Evolutionary conservation across 2,888 invertebrate genomes (phyloP).

Genomic region (Andrena fulva): DNA sequence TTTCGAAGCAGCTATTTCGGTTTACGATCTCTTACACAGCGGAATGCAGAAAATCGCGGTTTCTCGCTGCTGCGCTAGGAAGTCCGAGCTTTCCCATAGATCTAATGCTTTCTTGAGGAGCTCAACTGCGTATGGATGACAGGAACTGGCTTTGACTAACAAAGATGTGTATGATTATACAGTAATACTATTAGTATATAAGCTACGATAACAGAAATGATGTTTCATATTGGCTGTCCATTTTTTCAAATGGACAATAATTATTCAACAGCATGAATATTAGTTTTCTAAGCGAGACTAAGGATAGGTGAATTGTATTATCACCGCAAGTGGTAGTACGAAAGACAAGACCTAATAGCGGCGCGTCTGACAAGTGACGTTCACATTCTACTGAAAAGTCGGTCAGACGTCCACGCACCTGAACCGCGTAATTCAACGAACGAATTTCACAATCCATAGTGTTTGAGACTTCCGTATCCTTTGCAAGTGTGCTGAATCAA

Average conservation of each 20-base stretch:
- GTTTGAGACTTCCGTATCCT: neutral
- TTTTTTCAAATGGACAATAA: neutral
- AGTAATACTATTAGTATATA: too few relatives aligned
- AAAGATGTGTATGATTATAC: too few relatives aligned
- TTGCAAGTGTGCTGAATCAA: neutral
- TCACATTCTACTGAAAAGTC: slow-evolving; percentile 18
- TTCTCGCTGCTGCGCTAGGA: too few relatives aligned
- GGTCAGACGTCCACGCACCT: neutral
- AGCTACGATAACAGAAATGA: too few relatives aligned
- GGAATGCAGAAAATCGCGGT: too few relatives aligned
- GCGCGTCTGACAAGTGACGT: slow-evolving; percentile 15
- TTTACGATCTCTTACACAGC: slow-evolving; percentile 46
- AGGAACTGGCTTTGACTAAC: too few relatives aligned
- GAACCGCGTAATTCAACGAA: neutral
- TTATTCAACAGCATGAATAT: neutral
- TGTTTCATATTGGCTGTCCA: too few relatives aligned
- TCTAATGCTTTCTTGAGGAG: too few relatives aligned
- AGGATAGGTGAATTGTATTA: neutral
- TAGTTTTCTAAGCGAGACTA: neutral
- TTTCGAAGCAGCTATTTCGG: slow-evolving; percentile 52
- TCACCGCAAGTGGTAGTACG: neutral
- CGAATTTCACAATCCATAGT: slow-evolving; percentile 11
- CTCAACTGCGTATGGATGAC: too few relatives aligned
- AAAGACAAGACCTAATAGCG: neutral
- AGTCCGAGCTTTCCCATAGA: too few relatives aligned